Base-by-base conservation (phyloP, 2,113 vertebrate genomes). In the Anthoscopus minutus region DNA sequence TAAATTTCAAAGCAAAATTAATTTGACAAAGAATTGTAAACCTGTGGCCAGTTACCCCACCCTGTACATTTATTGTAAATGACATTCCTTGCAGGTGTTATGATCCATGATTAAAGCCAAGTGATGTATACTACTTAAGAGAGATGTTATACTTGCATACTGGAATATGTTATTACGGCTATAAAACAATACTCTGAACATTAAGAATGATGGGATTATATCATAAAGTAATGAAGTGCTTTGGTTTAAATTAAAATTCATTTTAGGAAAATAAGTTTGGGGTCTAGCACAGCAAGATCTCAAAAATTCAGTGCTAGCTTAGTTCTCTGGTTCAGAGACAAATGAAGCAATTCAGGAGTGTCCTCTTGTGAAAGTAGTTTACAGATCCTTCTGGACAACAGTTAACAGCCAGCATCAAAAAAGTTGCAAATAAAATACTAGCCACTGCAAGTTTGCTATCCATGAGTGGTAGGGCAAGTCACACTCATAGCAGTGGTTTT, bases 81-180 rank as follows among this genome's bases (percentile, higher is more conserved):
- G n/a, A 61, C 65, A 85, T 85, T 85, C 58, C 64, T 93, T 93
- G 45, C 10, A 84, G 76, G 51, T 80, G 21, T 90, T 95, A 81
- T 23, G 48, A 81, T 40, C 23, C 64, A 78, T 67, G 76, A 95
- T 95, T 15, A 87, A 94, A 95, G 38, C 13, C n/a, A 94, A 93
- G 44, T 57, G 64, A 57, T 85, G 78, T 89, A 92, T 90, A 44
- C 42, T 64, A 79, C 15, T 22, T 84, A 76, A 69, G 11, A 54
- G 16, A 70, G 30, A 64, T 70, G 27, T 89, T 70, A 56, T 44
- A 78, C 58, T 89, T 92, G 17, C 12, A 96, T 90, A 91, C 8
- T 89, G n/a, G 31, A 76, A 93, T 91, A 71, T 60, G 11, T 88
- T 94, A 56, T 54, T 96, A 45, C 14, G 83, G 28, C 51, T 92